Evolutionary conservation across 2,797 vertebrate genomes (phyloP).

Genomic region (Melopsittacus undulatus): DNA sequence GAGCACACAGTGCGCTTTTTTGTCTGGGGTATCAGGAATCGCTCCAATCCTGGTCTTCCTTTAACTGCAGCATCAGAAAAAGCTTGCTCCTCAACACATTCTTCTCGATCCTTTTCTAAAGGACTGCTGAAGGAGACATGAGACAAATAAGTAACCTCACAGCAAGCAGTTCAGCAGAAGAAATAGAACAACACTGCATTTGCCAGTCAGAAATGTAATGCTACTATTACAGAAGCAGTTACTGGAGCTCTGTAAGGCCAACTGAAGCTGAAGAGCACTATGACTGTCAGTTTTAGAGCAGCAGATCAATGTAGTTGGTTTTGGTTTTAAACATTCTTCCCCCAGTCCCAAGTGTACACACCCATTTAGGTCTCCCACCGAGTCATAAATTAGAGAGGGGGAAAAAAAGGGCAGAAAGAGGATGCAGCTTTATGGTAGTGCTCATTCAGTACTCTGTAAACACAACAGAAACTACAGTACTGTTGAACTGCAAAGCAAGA

Average conservation of each 20-base stretch:
- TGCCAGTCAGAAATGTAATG: background rate
- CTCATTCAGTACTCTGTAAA: background rate
- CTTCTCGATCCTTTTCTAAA: constrained; percentile 11
- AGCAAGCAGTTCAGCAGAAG: background rate
- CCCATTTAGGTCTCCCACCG: too few species aligned
- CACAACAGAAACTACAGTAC: background rate
- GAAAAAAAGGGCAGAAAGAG: background rate
- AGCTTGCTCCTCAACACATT: background rate
- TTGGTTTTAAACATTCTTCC: background rate
- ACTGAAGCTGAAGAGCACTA: background rate
- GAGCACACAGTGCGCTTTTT: background rate
- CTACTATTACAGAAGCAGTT: background rate
- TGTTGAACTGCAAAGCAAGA: background rate
- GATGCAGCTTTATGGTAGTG: background rate
- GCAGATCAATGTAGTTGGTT: background rate
- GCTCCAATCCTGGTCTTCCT: constrained; percentile 2
- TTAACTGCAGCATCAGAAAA: background rate
- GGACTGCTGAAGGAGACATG: constrained; percentile 28
- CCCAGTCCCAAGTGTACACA: background rate
- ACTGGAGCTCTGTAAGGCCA: background rate
- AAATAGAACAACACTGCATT: background rate
- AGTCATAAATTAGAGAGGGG: background rate
- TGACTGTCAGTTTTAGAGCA: background rate
- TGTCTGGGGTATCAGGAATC: background rate
- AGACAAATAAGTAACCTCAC: constrained; percentile 4